phyloP scores from a whole-genome alignment of 2,113 vertebrate genomes.

The Ascaphus truei region DNA sequence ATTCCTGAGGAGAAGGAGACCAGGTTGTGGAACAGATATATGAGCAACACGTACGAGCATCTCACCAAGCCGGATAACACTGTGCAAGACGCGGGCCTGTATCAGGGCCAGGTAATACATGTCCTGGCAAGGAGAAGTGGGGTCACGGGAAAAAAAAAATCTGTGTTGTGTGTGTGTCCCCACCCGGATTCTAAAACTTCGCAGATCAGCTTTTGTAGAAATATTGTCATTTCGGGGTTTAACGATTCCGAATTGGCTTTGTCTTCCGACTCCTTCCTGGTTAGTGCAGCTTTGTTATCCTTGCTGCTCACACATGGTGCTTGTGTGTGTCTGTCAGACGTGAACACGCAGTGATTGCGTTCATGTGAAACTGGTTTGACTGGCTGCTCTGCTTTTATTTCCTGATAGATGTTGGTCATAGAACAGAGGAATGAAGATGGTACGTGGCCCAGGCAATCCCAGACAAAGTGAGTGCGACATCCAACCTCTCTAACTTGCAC shows the following conservation, averaged over 20 bases:
- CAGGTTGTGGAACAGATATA: conserved; percentile 92
- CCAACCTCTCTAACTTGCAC: no score
- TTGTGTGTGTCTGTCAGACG: neutral
- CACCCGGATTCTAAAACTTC: neutral
- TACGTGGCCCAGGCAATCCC: conserved; percentile 86
- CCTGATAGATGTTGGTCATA: conserved; percentile 84
- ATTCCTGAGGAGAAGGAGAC: conserved; percentile 86
- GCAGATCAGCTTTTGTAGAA: neutral
- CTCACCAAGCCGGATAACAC: conserved; percentile 91
- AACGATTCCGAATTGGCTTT: no score
- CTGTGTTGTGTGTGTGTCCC: neutral
- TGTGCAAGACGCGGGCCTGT: conserved; percentile 90
- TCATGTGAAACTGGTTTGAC: neutral
- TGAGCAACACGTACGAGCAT: conserved; percentile 87
- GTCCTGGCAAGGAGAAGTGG: neutral
- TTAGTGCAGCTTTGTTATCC: neutral
- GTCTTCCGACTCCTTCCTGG: neutral
- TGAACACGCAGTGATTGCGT: neutral
- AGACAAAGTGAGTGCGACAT: conserved; percentile 73
- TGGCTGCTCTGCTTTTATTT: conserved; percentile 36
- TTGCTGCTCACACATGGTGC: neutral
- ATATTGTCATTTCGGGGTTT: no score
- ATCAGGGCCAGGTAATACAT: conserved; percentile 92
- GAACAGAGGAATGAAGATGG: conserved; percentile 94
- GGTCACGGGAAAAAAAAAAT: neutral